Evolutionary conservation across 1,140 invertebrate genomes (phyloP).

Genomic region (Oscheius sp.): DNA sequence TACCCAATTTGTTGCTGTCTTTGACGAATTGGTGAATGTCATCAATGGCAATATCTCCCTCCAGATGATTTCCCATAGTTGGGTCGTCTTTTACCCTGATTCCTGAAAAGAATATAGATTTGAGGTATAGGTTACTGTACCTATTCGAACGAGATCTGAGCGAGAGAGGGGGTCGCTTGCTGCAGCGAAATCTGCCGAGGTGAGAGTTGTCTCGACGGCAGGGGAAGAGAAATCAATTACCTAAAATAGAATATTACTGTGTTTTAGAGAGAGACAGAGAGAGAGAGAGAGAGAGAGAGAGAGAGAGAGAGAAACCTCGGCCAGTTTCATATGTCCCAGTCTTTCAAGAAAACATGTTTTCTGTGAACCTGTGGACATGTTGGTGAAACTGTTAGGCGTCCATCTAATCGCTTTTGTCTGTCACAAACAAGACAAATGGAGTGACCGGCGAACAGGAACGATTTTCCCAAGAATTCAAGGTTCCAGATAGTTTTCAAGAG

Average conservation of each 20-base stretch:
- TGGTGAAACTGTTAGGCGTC: too few species aligned
- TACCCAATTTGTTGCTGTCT: constrained; percentile 37
- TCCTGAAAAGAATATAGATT: constrained; percentile 16
- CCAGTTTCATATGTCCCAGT: too few species aligned
- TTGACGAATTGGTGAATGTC: constrained; percentile 49
- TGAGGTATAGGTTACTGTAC: constrained; percentile 9
- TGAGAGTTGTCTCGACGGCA: constrained; percentile 10
- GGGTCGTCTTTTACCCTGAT: constrained; percentile 52
- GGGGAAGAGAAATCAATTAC: neutral
- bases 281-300: too few species aligned
- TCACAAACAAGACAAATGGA: neutral
- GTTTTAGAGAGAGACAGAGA: too few species aligned
- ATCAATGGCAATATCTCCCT: constrained; percentile 53
- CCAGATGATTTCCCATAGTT: constrained; percentile 52
- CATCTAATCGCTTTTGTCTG: too few species aligned
- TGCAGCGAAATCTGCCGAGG: constrained; percentile 16
- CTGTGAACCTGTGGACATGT: too few species aligned
- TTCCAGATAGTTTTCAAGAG: neutral
- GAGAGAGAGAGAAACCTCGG: too few species aligned
- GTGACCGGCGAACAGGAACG: neutral
- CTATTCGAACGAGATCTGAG: neutral
- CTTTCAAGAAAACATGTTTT: too few species aligned
- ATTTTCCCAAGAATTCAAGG: neutral
- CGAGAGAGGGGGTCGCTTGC: neutral
- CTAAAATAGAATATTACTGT: neutral